A percentile compares a stretch with the other conserved stretches of the same genome.
Evolutionary conservation across 2,113 vertebrate genomes (phyloP).

Genomic region (Heliornis fulica): DNA sequence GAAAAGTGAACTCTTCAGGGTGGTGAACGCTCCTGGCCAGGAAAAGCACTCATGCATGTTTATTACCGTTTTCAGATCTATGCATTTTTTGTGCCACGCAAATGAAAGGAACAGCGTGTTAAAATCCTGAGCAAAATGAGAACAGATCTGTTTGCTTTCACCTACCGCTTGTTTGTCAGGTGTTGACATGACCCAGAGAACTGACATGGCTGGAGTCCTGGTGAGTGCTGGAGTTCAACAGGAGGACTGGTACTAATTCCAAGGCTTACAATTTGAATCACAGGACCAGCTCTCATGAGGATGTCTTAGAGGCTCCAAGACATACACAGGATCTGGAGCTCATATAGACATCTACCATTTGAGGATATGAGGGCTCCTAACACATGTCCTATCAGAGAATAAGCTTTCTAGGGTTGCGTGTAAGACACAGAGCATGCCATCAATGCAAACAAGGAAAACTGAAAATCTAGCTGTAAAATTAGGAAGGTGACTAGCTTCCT

Average conservation of each 20-base stretch:
- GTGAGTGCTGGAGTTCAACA: neutral
- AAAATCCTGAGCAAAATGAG: neutral
- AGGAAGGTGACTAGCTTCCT: neutral
- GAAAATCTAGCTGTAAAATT: neutral
- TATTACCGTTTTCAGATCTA: neutral
- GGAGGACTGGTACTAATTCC: neutral
- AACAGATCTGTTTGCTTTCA: neutral
- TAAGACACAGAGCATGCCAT: neutral
- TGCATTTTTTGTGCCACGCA: neutral
- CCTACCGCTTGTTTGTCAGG: neutral
- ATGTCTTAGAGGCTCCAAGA: neutral
- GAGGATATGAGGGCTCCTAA: neutral
- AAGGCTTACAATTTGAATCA: neutral
- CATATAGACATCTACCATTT: neutral
- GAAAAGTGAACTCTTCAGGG: neutral
- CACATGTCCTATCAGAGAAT: neutral
- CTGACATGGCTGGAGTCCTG: neutral
- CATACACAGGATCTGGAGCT: neutral
- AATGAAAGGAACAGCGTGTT: neutral
- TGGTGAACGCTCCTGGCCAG: accelerated
- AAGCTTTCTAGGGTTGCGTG: neutral
- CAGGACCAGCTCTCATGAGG: neutral
- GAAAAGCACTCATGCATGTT: neutral
- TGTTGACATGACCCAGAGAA: neutral
- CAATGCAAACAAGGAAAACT: neutral